Evolutionary conservation across 23 tunicate genomes (phyloP).

Genomic region (Trididemnum nubilum): DNA sequence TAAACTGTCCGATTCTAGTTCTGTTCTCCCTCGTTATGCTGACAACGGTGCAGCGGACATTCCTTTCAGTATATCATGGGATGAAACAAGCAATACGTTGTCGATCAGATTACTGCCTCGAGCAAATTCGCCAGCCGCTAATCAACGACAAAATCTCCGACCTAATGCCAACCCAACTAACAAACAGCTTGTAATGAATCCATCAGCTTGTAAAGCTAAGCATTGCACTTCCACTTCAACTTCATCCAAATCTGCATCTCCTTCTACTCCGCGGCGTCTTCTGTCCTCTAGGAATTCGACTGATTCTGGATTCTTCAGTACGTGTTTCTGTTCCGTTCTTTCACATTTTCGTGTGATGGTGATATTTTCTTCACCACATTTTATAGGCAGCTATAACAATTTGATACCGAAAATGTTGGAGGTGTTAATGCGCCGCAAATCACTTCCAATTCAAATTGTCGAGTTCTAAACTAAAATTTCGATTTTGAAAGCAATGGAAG

Average conservation of each 20-base stretch:
- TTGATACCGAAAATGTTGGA: no score
- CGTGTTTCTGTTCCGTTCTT: no score
- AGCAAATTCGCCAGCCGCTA: not conserved
- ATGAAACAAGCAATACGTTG: not conserved
- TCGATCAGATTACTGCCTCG: not conserved
- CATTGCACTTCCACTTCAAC: not conserved
- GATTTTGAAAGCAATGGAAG: no score
- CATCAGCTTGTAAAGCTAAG: no score
- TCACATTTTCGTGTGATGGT: no score
- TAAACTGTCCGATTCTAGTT: not conserved
- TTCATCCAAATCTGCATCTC: not conserved
- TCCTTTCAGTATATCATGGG: no score
- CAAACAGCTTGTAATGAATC: not conserved
- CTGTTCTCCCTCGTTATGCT: not conserved
- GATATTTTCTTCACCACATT: no score
- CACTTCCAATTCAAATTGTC: no score
- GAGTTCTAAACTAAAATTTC: no score
- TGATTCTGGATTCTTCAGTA: constrained; percentile 65
- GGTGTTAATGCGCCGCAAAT: no score
- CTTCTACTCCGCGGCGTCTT: not conserved
- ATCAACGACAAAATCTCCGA: not conserved
- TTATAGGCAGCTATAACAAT: no score
- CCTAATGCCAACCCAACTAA: not conserved
- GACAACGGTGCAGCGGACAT: not conserved
- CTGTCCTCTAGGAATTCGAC: constrained; percentile 30